phyloP scores from a whole-genome alignment of 2,888 invertebrate genomes.

The Lissonota sp. region DNA sequence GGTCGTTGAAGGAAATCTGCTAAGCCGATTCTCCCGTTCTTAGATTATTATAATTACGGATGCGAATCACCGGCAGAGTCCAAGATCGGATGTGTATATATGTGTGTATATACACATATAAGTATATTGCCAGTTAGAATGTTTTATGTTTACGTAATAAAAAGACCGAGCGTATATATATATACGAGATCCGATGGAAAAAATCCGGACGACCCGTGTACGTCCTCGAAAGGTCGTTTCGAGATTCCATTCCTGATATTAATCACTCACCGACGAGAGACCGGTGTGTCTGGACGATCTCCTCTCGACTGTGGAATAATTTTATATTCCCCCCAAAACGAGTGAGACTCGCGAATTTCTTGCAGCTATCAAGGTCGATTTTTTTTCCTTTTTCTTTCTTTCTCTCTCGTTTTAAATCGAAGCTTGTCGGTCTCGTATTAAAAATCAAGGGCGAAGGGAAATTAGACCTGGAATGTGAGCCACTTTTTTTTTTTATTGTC shows the following conservation, averaged over 20 bases:
- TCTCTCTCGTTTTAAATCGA: not conserved
- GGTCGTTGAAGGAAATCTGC: not conserved
- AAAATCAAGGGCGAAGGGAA: too few species aligned
- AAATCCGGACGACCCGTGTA: constrained; percentile 45
- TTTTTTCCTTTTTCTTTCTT: constrained; percentile 26
- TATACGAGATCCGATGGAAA: constrained; percentile 8
- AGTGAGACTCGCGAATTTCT: constrained; percentile 17
- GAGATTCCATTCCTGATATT: constrained; percentile 66
- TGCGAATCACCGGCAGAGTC: constrained; percentile 10
- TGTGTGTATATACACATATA: too few species aligned
- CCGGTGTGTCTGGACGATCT: constrained; percentile 54
- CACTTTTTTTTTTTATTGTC: too few species aligned
- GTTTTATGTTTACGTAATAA: constrained; percentile 42
- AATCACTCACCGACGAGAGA: constrained; percentile 65
- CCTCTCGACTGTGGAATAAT: constrained; percentile 23
- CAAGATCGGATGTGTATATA: constrained; percentile 10
- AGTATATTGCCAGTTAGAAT: constrained; percentile 8
- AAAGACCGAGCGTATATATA: constrained; percentile 16
- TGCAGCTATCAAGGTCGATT: constrained; percentile 37
- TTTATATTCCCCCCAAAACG: constrained; percentile 30
- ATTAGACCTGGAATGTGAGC: too few species aligned
- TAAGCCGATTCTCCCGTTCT: constrained; percentile 1
- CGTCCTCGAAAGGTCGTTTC: constrained; percentile 73
- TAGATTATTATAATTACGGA: constrained; percentile 63
- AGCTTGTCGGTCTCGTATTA: too few species aligned